Evolutionary conservation across 2,888 invertebrate genomes (phyloP).

Genomic region (Cheilosia soror): DNA sequence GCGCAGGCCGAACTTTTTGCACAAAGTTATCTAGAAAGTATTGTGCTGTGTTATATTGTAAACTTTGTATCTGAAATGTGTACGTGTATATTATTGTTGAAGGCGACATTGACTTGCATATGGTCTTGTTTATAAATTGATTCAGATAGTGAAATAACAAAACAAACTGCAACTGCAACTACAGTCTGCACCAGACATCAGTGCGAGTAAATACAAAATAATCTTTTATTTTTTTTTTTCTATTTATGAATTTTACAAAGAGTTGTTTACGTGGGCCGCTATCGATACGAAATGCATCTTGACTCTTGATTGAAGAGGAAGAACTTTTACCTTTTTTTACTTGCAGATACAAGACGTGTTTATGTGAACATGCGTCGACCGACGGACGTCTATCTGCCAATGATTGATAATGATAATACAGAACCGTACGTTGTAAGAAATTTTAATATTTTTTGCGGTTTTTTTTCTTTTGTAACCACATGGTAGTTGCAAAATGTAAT

Average conservation of each 20-base stretch:
- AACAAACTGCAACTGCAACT: constrained; percentile 14
- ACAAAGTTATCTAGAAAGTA: constrained; percentile 10
- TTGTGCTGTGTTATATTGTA: neutral
- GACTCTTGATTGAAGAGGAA: neutral
- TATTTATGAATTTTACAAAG: neutral
- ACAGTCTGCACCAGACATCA: neutral
- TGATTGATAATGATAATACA: constrained; percentile 24
- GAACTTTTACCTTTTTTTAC: neutral
- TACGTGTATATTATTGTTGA: neutral
- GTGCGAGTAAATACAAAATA: neutral
- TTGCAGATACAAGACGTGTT: neutral
- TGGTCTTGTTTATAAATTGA: constrained; percentile 26
- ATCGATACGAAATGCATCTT: neutral
- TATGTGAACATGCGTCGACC: constrained; percentile 17
- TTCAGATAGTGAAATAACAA: constrained; percentile 8
- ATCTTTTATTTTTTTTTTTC: neutral
- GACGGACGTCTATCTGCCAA: neutral
- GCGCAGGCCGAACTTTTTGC: constrained; percentile 13
- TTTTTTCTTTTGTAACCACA: neutral
- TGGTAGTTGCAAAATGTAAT: constrained; percentile 1
- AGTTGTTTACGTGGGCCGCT: constrained; percentile 1
- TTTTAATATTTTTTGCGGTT: constrained; percentile 30
- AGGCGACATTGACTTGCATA: constrained; percentile 9
- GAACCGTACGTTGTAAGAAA: constrained; percentile 3
- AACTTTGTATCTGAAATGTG: constrained; percentile 14